Conservation (phyloP, 2,888 invertebrate species). For the Pollenia amentaria region DNA sequence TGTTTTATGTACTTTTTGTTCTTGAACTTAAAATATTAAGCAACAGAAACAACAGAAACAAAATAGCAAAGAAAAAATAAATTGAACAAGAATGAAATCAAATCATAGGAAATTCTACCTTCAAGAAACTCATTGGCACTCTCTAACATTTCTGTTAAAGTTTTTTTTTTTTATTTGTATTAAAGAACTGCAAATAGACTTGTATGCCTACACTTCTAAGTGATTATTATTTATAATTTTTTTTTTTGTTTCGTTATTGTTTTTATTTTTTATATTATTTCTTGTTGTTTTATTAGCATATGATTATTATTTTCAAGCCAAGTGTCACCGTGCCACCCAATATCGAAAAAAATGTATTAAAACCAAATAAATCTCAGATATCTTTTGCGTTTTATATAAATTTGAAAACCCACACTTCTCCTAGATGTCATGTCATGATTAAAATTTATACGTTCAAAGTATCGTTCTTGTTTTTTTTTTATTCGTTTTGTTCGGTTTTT, state of each 20-base stretch:
- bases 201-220: conserved; percentile 59
- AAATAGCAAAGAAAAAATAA: neutral
- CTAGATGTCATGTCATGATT: conserved; percentile 52
- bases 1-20: neutral
- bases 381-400: conserved; percentile 56
- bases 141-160: conserved; percentile 5
- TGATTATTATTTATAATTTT: conserved; percentile 5
- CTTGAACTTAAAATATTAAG: conserved; percentile 50
- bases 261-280: conserved; percentile 9
- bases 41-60: neutral
- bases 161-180: neutral
- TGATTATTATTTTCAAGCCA: conserved; percentile 49
- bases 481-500: conserved; percentile 6
- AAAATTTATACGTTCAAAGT: conserved; percentile 34
- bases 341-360: conserved; percentile 26
- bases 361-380: conserved; percentile 40
- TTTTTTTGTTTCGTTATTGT: conserved; percentile 19
- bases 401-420: conserved; percentile 54
- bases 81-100: neutral
- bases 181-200: conserved; percentile 44
- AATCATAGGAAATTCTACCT: conserved; percentile 42
- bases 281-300: conserved; percentile 53
- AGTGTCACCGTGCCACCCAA: conserved; percentile 63
- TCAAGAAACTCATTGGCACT: conserved; percentile 23
- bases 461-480: conserved; percentile 17